Evolutionary conservation across 2,888 invertebrate species (phyloP), one percentile per base, ranked within the genome.

Genomic region (Polia nebulosa): DNA sequence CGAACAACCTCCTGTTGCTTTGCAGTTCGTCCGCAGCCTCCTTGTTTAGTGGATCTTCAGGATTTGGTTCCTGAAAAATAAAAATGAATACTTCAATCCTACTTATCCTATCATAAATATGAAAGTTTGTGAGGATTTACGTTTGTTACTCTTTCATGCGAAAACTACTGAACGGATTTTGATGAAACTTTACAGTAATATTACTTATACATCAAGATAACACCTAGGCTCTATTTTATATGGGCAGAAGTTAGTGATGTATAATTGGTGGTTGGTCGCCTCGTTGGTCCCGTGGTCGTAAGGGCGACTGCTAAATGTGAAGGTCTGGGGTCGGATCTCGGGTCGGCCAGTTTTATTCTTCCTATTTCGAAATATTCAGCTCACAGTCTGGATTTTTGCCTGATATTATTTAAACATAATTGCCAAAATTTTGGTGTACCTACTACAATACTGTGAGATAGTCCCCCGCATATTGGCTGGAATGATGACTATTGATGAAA

Each of bases 1-100:
- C 99, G 92, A 99, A 99, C 78, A 98, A 96, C 87, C 99, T 97
- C 90, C 99, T 96, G 95, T 99, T 99, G 91, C 97, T 98, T 90
- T 99, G 99, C 80, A 99, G 96, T 71, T 99, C 99, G 92, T 99
- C 99, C 4, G 99, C 99, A 17, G 99, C 99, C 95, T 99, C 99
- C 95, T 99, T 99, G 94, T 99, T 99, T 83, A 99, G 93, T 13
- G 99, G 99, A 96, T 99, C 99, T 95, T 99, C 99, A 3, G 99
- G 99, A 95, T 99, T 99, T 56, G 99, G 99, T 96, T 99, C 99
- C 99, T 99, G 88, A 32, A 17, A 91, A 62, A 36, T 87, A 15
- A 39, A 58, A 25, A 29, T 29, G 15, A 13, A 15, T 1, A 36
- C 17, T 36, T 36, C 36, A 36, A 36, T 13, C n/a, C n/a, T n/a